Percentiles rank a stretch among this genome's conserved stretches.
Evolutionary conservation across 2,113 vertebrate species (phyloP).

Genomic region (Solenodon paradoxus): DNA sequence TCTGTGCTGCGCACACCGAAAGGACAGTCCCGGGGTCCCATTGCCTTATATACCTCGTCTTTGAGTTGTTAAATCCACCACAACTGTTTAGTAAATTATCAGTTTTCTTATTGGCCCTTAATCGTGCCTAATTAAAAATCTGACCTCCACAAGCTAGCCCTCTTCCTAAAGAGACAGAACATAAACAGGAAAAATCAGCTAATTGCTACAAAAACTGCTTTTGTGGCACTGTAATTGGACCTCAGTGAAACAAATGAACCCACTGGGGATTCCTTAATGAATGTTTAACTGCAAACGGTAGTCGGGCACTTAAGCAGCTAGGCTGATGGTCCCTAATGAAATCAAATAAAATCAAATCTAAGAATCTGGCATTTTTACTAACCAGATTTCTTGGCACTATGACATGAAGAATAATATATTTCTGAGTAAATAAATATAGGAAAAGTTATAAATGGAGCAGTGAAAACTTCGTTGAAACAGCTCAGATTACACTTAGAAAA

Average conservation of each 20-base stretch:
- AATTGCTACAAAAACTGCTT: slow-evolving; percentile 93
- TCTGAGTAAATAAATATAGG: slow-evolving; percentile 84
- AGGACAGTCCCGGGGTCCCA: slow-evolving; percentile 78
- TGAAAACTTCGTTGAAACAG: slow-evolving; percentile 70
- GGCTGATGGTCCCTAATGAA: slow-evolving; percentile 90
- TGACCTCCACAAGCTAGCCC: slow-evolving; percentile 90
- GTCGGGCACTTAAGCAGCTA: slow-evolving; percentile 87
- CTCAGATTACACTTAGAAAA: slow-evolving; percentile 62
- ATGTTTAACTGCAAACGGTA: slow-evolving; percentile 97
- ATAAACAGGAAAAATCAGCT: slow-evolving; percentile 98
- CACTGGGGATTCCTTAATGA: slow-evolving; percentile 94
- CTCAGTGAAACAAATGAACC: slow-evolving; percentile 95
- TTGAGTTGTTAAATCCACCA: slow-evolving; percentile 83
- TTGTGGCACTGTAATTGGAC: slow-evolving; percentile 95
- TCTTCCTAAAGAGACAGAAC: slow-evolving; percentile 93
- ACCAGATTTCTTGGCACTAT: slow-evolving; percentile 88
- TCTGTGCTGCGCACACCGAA: slow-evolving; percentile 74
- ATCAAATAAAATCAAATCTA: slow-evolving; percentile 95
- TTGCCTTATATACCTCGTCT: slow-evolving; percentile 84
- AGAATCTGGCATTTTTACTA: slow-evolving; percentile 92
- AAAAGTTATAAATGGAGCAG: slow-evolving; percentile 84
- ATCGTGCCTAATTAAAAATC: slow-evolving; percentile 94
- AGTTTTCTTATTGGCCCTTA: slow-evolving; percentile 95
- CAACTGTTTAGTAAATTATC: slow-evolving; percentile 92
- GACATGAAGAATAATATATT: slow-evolving; percentile 84